Evolutionary conservation across 2,888 invertebrate species (phyloP), one percentile per base, ranked within the genome.

Genomic region (Globia sparganii): DNA sequence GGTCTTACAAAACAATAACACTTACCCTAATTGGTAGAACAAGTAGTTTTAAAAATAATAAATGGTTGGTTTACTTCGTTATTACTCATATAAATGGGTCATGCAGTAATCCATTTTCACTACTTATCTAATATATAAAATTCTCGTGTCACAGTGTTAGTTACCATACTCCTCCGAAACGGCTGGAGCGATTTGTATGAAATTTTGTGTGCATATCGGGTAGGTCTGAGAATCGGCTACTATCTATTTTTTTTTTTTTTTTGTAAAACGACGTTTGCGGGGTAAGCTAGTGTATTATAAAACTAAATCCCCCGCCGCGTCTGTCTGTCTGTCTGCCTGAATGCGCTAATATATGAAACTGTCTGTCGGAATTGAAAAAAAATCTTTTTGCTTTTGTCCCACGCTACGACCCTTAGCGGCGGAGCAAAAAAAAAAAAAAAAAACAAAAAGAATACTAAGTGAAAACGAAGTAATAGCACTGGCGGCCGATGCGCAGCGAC

Each of bases 1-100:
- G 78, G 80, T 73, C 46, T 13, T 64, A 21, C 18, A 1, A 79
- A 31, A 67, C 37, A 34, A 37, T 21, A 31, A 21, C 72, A 46
- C 25, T 71, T 34, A 78, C n/a, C 28, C 18, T 49, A 73, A 74
- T 73, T 67, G 18, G 4, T 18, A 25, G 28, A 64, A 40, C 9
- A 70, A n/a, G 8, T 49, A 25, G 2, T n/a, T 31, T 43, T 34
- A 58, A 31, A 74, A 46, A 46, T n/a, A 58, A 34, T 9, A 43
- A 43, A 6, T 28, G 11, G 31, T 58, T 34, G 37, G 67, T 53
- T 67, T 66, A 66, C 66, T 66, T 67, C 18, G 37, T n/a, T n/a
- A n/a, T 53, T 28, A 21, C 15, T 71, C 34, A n/a, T 3, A 40
- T 25, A 18, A 67, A 31, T 71, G 58, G 34, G 15, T 71, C 43